Conservation (phyloP, 2,113 vertebrate genomes). For the Alouatta palliata region DNA sequence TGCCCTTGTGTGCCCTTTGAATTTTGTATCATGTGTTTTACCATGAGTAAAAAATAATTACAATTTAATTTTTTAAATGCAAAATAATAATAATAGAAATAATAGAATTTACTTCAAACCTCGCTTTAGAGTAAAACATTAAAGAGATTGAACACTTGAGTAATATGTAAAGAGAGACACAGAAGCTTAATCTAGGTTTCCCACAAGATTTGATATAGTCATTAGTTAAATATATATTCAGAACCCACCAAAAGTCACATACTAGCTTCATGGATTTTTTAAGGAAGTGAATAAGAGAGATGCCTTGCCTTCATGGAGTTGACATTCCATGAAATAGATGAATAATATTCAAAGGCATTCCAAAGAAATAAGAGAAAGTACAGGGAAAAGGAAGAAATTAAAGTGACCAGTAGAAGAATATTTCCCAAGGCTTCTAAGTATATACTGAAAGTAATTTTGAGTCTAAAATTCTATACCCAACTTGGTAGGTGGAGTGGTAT, state of each 20-base stretch:
- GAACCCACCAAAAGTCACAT: background rate
- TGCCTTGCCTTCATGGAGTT: background rate
- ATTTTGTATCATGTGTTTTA: background rate
- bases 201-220: background rate
- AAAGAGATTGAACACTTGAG: background rate
- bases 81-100: background rate
- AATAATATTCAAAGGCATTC: background rate
- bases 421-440: background rate
- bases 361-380: background rate
- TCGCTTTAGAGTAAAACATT: background rate
- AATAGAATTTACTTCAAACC: background rate
- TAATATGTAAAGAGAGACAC: background rate
- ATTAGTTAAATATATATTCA: background rate
- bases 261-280: background rate
- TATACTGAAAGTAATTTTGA: background rate
- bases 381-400: background rate
- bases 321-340: background rate
- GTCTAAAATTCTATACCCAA: background rate
- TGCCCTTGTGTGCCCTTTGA: background rate
- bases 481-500: background rate
- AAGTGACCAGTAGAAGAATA: background rate
- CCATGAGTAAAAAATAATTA: background rate
- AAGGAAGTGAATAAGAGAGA: background rate
- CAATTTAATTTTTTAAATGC: too few relatives aligned
- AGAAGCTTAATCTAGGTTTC: background rate